Percentiles rank a stretch among this genome's conserved stretches.
Conservation (phyloP, 2,888 invertebrate species). For the Tiphia femorata region DNA sequence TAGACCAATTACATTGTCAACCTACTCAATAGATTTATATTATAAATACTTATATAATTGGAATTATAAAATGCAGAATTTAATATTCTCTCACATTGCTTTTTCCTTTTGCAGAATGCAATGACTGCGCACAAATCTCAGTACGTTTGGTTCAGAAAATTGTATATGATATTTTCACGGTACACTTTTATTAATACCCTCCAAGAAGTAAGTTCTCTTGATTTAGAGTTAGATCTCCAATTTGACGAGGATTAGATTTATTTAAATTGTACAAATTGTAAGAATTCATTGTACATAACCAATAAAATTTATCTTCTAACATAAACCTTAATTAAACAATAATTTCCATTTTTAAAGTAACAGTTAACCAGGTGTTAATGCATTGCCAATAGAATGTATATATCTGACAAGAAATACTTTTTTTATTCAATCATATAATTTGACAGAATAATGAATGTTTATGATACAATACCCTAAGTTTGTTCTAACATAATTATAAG, state of each 20-base stretch:
- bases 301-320: conserved; percentile 27
- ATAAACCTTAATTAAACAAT: conserved; percentile 1
- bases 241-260: conserved; percentile 71
- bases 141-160: conserved; percentile 92
- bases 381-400: conserved; percentile 1
- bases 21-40: background rate
- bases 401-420: conserved; percentile 25
- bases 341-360: conserved; percentile 9
- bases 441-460: conserved; percentile 27
- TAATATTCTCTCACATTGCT: background rate
- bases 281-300: conserved; percentile 36
- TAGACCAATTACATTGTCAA: background rate
- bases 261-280: conserved; percentile 45
- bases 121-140: conserved; percentile 93
- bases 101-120: conserved; percentile 73
- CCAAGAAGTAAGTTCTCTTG: conserved; percentile 79
- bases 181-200: conserved; percentile 93
- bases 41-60: background rate
- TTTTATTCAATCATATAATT: conserved; percentile 31
- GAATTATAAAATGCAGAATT: background rate
- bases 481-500: background rate
- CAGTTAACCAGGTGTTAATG: too few relatives aligned
- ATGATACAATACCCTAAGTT: background rate
- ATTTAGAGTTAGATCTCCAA: conserved; percentile 83
- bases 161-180: conserved; percentile 90